These are phyloP conservation scores for Galeruca laticollis DNA, from an alignment of 2,888 invertebrate genomes.

Conservation along the genomic window DNA sequence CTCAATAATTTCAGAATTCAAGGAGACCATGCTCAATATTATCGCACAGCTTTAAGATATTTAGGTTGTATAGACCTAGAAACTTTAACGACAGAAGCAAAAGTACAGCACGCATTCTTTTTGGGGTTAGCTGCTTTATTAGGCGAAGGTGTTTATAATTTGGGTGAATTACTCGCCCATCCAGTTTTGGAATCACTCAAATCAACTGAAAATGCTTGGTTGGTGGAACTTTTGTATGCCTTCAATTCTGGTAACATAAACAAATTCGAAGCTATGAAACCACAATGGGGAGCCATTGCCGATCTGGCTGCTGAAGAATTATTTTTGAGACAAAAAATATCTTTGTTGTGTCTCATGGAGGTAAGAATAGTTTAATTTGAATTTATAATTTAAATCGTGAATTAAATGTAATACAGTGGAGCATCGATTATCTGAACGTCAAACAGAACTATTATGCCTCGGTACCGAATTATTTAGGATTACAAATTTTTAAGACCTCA, in stretches of 20 bases:
- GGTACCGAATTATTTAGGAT: no score
- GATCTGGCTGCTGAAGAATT: conserved; percentile 86
- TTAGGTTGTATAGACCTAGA: conserved; percentile 76
- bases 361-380: conserved; percentile 61
- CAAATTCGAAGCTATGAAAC: conserved; percentile 79
- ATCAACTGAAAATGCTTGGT: conserved; percentile 87
- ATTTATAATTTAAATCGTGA: background rate
- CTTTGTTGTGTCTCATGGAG: conserved; percentile 96
- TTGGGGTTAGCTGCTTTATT: conserved; percentile 94
- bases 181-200: conserved; percentile 90
- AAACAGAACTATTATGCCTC: no score
- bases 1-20: conserved; percentile 69
- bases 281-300: conserved; percentile 83
- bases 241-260: conserved; percentile 88
- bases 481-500: no score
- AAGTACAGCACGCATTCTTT: conserved; percentile 87
- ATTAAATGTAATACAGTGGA: no score
- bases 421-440: no score
- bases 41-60: conserved; percentile 91
- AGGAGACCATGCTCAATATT: conserved; percentile 95
- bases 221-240: conserved; percentile 85
- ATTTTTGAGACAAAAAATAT: conserved; percentile 91
- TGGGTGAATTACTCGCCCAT: conserved; percentile 96
- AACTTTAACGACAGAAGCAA: conserved; percentile 74
- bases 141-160: conserved; percentile 95